Conservation (phyloP, 1,140 invertebrate species). For the Diorhabda sublineata region DNA sequence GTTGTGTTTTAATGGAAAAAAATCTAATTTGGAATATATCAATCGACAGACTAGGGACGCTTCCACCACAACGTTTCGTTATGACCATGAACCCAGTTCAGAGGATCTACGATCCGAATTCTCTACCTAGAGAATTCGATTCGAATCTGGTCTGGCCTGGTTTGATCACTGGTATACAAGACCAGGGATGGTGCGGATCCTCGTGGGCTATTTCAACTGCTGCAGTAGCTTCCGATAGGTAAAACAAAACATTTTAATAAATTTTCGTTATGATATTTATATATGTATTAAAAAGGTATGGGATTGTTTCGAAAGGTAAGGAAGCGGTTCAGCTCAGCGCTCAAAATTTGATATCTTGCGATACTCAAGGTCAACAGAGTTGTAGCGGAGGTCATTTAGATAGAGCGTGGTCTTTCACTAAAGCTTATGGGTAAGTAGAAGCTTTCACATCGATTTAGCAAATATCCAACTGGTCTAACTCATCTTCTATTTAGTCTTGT, state of each 20-base stretch:
- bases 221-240: conserved; percentile 72
- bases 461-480: too few relatives aligned
- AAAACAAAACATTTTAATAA: not conserved
- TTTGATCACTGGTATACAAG: conserved; percentile 66
- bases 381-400: conserved; percentile 87
- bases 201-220: conserved; percentile 91
- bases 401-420: conserved; percentile 83
- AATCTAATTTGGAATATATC: not conserved
- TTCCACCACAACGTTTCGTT: conserved; percentile 57
- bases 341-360: conserved; percentile 84
- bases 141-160: conserved; percentile 67
- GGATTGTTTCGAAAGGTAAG: conserved; percentile 75
- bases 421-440: conserved; percentile 68
- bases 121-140: conserved; percentile 69
- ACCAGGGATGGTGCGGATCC: conserved; percentile 89
- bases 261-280: not conserved
- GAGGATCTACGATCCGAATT: conserved; percentile 55
- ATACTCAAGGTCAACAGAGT: conserved; percentile 67
- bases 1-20: not conserved
- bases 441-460: too few relatives aligned
- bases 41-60: conserved; percentile 49
- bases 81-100: conserved; percentile 66
- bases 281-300: conserved; percentile 53
- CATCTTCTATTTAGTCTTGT: conserved; percentile 58
- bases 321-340: conserved; percentile 69